These are phyloP conservation scores for Clanis bilineata DNA, from an alignment of 2,888 invertebrate species.

Conservation along the genomic window DNA sequence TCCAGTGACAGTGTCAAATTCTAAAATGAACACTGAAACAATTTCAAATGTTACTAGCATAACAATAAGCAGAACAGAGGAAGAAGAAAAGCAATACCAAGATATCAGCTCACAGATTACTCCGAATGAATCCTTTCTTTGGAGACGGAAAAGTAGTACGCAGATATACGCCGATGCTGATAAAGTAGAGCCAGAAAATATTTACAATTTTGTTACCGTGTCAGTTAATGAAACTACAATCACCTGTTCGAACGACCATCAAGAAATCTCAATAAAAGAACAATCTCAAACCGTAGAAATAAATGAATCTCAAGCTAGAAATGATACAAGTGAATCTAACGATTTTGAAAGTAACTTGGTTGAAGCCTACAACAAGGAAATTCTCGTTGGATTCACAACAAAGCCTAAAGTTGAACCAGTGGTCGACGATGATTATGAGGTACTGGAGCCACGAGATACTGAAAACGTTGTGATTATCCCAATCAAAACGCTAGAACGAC, in stretches of 20 bases:
- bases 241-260: constrained; percentile 40
- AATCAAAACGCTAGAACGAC: constrained; percentile 54
- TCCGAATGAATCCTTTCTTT: constrained; percentile 86
- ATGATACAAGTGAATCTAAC: constrained; percentile 43
- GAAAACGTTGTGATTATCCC: constrained; percentile 64
- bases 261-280: constrained; percentile 41
- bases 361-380: constrained; percentile 73
- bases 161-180: constrained; percentile 69
- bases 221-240: constrained; percentile 50
- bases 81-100: constrained; percentile 46
- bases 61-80: constrained; percentile 25
- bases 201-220: constrained; percentile 60
- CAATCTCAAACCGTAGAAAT: constrained; percentile 47
- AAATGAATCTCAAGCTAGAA: constrained; percentile 49
- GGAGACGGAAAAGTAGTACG: constrained; percentile 77
- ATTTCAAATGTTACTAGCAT: constrained; percentile 25
- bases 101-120: constrained; percentile 66
- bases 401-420: constrained; percentile 50
- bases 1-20: constrained; percentile 25
- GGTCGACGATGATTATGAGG: constrained; percentile 74
- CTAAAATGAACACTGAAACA: constrained; percentile 25
- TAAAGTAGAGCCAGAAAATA: constrained; percentile 56
- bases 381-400: constrained; percentile 60
- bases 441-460: constrained; percentile 62
- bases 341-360: constrained; percentile 74